A percentile compares a stretch with the other conserved stretches of the same genome.
These are phyloP conservation scores for Capromys pilorides DNA, from an alignment of 2,797 vertebrate species.

Conservation along the genomic window DNA sequence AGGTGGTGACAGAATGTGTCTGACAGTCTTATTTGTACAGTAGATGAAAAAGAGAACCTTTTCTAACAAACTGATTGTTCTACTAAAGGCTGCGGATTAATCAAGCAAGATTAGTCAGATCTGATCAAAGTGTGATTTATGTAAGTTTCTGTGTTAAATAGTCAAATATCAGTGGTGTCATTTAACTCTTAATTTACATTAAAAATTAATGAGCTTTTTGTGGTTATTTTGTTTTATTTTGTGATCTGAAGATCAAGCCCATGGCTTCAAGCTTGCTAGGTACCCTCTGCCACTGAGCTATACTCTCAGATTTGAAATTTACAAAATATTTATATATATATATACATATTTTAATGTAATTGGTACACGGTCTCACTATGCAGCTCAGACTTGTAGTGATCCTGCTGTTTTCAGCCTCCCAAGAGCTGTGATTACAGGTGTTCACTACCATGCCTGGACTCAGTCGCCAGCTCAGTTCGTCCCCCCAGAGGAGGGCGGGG, in stretches of 20 bases:
- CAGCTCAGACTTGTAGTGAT: too few species aligned
- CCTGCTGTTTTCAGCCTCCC: too few species aligned
- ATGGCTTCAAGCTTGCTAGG: not conserved
- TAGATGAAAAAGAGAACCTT: constrained; percentile 18
- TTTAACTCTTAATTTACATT: not conserved
- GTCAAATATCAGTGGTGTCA: not conserved
- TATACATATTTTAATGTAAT: too few species aligned
- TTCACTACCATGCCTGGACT: too few species aligned
- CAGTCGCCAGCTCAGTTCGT: too few species aligned
- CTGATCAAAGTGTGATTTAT: not conserved
- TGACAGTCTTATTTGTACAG: not conserved
- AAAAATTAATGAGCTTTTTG: not conserved
- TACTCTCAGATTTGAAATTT: not conserved
- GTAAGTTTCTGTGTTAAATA: not conserved
- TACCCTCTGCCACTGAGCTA: not conserved
- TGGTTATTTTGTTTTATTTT: not conserved
- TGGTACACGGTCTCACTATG: too few species aligned
- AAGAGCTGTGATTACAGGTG: too few species aligned
- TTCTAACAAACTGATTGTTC: not conserved
- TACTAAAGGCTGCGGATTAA: not conserved
- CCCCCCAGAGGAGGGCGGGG: too few species aligned
- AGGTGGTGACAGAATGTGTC: rapidly evolving
- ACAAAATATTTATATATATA: not conserved
- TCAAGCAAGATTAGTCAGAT: not conserved
- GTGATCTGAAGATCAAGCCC: not conserved